Evolutionary conservation across 2,888 invertebrate genomes (phyloP), one percentile per base, ranked within the genome.

Genomic region (Epinotia ramella): DNA sequence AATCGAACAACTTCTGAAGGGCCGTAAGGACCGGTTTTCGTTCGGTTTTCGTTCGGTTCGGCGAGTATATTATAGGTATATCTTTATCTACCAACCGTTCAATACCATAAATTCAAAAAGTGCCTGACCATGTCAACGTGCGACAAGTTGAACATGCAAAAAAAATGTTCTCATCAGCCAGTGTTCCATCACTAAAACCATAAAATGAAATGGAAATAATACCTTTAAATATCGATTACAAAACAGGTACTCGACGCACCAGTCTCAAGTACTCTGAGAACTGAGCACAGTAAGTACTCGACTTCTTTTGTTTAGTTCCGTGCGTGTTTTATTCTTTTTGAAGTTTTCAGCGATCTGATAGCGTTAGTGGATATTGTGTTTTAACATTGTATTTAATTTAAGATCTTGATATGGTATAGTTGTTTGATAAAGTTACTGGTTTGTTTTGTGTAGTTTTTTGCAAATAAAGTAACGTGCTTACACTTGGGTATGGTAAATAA

Each of bases 211-310:
- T 24, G 24, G 60, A 59, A 75, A 66, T 16, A 71, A 60, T 73
- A 63, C 44, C 67, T 79, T 81, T 86, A 84, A 84, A 88, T 91
- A 91, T 91, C 91, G 87, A 90, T 91, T 91, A 87, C 91, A 79
- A 80, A 81, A 78, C 81, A 77, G 70, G 33, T 66, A 70, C 77
- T 77, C 66, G 20, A 73, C 60, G 44, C 28, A 71, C 73, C 69
- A 44, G 76, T 64, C 71, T 73, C 67, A 20, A 78, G 75, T 75
- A 71, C 76, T 57, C 71, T 73, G 76, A 78, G 77, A 77, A 75
- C 77, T 24, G 56, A 53, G 53, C 6, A 53, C 53, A 53, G 53
- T n/a, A 53, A n/a, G 62, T 66, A 77, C 76, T 75, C 77, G 69
- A 73, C 71, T 73, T 28, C 33, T 57, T 69, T 72, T 73, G 77